phyloP scores from a whole-genome alignment of 2,888 invertebrate genomes.

The Polydrusus tereticollis region DNA sequence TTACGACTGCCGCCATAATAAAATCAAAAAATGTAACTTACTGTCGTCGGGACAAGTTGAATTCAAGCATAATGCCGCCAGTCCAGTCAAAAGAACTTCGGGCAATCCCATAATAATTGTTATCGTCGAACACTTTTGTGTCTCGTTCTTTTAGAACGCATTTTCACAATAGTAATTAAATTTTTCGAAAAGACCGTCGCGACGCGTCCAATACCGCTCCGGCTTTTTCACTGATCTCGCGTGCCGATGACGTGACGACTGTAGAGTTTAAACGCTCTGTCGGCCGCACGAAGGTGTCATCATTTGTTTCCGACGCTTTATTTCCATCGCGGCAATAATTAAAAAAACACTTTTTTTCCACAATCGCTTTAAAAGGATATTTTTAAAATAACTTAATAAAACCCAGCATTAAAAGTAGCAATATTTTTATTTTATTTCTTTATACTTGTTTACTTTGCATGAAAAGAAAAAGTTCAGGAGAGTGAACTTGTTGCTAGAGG shows the following conservation, averaged over 20 bases:
- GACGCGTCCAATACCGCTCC: too few relatives aligned
- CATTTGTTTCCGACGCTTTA: slow-evolving; percentile 20
- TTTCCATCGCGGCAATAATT: too few relatives aligned
- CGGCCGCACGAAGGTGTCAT: slow-evolving; percentile 26
- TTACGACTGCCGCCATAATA: too few relatives aligned
- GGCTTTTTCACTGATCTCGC: slow-evolving; percentile 1
- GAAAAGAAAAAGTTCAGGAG: too few relatives aligned
- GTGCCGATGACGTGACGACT: slow-evolving; percentile 11
- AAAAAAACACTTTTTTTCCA: too few relatives aligned
- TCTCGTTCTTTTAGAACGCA: slow-evolving; percentile 36
- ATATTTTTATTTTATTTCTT: not conserved
- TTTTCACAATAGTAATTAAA: slow-evolving; percentile 11
- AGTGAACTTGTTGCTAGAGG: too few relatives aligned
- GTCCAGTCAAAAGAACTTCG: slow-evolving; percentile 52
- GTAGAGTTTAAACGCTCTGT: not conserved
- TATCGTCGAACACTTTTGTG: slow-evolving; percentile 1
- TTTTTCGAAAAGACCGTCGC: not conserved
- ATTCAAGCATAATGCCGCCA: slow-evolving; percentile 53
- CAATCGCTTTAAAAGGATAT: too few relatives aligned
- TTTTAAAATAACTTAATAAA: too few relatives aligned
- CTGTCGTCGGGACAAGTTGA: slow-evolving; percentile 52
- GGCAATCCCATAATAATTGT: slow-evolving; percentile 51
- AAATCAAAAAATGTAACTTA: too few relatives aligned
- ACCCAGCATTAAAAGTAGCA: too few relatives aligned
- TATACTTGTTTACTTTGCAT: too few relatives aligned